These are phyloP conservation scores for Unio pictorum DNA, from an alignment of 2,888 invertebrate species.

Conservation along the genomic window DNA sequence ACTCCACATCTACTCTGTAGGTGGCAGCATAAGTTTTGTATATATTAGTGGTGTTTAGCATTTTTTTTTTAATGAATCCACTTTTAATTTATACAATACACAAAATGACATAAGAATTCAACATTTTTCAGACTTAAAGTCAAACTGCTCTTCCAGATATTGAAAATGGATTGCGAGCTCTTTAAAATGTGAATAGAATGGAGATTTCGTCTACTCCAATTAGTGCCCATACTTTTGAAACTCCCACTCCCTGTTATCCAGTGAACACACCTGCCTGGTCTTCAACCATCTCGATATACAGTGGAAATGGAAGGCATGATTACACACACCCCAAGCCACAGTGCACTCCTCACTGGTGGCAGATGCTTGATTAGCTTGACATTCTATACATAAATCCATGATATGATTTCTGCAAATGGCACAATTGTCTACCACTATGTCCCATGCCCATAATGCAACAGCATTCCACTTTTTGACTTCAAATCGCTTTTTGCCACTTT, in stretches of 20 bases:
- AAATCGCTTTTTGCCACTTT: slow-evolving; percentile 94
- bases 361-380: slow-evolving; percentile 92
- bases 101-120: too few species aligned
- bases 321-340: slow-evolving; percentile 99
- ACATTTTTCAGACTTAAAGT: too few species aligned
- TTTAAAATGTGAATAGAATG: too few species aligned
- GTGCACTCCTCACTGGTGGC: slow-evolving; percentile 99
- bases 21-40: too few species aligned
- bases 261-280: slow-evolving; percentile 98
- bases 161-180: too few species aligned
- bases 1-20: too few species aligned
- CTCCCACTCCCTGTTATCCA: slow-evolving; percentile 99
- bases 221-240: slow-evolving; percentile 79
- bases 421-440: slow-evolving; percentile 99
- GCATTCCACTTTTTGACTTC: slow-evolving; percentile 99
- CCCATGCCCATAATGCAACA: slow-evolving; percentile 99
- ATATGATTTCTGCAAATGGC: slow-evolving; percentile 99
- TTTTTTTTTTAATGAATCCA: slow-evolving; percentile 52
- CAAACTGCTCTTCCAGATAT: too few species aligned
- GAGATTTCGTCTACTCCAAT: too few species aligned
- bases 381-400: slow-evolving; percentile 99
- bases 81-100: too few species aligned
- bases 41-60: too few species aligned
- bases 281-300: slow-evolving; percentile 99
- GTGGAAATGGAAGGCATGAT: slow-evolving; percentile 99